Evolutionary conservation across 1,140 invertebrate species (phyloP).

Genomic region (Physella acuta): DNA sequence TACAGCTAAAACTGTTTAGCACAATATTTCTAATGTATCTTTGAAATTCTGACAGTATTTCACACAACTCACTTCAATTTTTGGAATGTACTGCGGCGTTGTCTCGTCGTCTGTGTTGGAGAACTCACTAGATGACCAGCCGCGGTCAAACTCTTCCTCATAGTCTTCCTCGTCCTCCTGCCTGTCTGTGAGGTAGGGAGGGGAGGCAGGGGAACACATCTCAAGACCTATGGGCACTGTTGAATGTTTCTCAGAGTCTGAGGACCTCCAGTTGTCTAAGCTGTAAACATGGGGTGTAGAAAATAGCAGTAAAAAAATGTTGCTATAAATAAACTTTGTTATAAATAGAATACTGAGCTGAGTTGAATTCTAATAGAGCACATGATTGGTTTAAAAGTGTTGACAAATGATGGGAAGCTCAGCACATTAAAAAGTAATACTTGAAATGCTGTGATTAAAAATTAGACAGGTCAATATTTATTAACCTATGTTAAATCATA

Average conservation of each 20-base stretch:
- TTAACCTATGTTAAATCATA: too few species aligned
- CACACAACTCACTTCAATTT: constrained; percentile 48
- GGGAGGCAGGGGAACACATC: constrained; percentile 42
- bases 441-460: too few species aligned
- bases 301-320: too few species aligned
- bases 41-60: background rate
- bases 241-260: constrained; percentile 18
- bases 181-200: constrained; percentile 6
- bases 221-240: constrained; percentile 47
- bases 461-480: too few species aligned
- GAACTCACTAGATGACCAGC: constrained; percentile 60
- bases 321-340: too few species aligned
- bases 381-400: too few species aligned
- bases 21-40: background rate
- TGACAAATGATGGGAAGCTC: too few species aligned
- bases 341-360: too few species aligned
- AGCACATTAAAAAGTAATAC: too few species aligned
- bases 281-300: too few species aligned
- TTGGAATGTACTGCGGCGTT: constrained; percentile 32
- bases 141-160: constrained; percentile 49
- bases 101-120: constrained; percentile 59
- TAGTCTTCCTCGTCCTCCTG: constrained; percentile 36
- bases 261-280: constrained; percentile 43
- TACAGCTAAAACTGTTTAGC: background rate
- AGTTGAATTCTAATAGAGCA: too few species aligned